Base-by-base conservation (phyloP, 2,113 vertebrate species). In the Zonotrichia leucophrys region DNA sequence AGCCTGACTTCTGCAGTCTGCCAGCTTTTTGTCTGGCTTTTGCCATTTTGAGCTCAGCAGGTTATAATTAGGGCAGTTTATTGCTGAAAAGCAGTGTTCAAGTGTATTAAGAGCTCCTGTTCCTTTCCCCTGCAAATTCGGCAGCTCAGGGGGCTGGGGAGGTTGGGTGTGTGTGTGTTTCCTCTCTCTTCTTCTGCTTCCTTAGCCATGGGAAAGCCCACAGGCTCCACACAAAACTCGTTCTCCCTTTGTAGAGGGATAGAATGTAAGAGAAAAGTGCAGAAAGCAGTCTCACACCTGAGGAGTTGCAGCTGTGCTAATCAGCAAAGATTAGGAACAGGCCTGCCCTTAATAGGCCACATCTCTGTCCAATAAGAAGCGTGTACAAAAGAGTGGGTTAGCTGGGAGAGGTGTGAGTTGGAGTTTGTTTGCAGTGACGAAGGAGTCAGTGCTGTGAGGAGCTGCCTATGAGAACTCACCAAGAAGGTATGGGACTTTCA, bases 101-200 rank as follows among this genome's bases (percentile, higher is more conserved):
- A 23, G 12, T 41, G 22, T 37, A 33, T 79, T 15, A 62, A 44
- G 41, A 79, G 16, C 53, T 94, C 25, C n/a, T 2, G 2, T 73
- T 83, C 10, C 7, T 44, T 90, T 59, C 21, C 22, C 12, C 41
- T 47, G 35, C 37, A 25, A 31, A 52, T 56, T 63, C 0, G 1
- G 53, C 47, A 49, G n/a, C 49, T 64, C 25, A 20, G 1, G 1
- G 9, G 3, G 10, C 23, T 11, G 7, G n/a, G 12, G 12, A 16
- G 5, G 4, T 39, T 60, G 24, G 35, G 3, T 4, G 15, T 10
- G 30, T 31, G 30, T 31, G 22, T 44, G 13, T 17, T 12, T 53
- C 50, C 39, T 74, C 69, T 42, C 21, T 47, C 47, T 41, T 39
- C 35, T 83, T 81, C 87, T 92, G 41, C 76, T 62, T 69, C 28